phyloP scores from a whole-genome alignment of 2,888 invertebrate species.

The Matsumyia berberina region DNA sequence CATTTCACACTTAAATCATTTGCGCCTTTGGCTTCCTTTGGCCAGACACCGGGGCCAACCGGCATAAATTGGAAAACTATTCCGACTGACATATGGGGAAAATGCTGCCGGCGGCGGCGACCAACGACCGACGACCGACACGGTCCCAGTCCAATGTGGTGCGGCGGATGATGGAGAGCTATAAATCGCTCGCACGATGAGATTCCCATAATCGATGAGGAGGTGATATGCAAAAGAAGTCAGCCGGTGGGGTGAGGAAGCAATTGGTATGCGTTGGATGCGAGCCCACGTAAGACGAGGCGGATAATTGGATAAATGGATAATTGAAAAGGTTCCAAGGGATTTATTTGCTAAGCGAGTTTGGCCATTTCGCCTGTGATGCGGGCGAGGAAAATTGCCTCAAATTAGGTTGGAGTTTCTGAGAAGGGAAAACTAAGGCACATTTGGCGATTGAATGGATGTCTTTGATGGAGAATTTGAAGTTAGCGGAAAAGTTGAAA shows the following conservation, averaged over 20 bases:
- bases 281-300: constrained; percentile 61
- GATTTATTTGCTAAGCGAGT: constrained; percentile 56
- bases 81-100: constrained; percentile 44
- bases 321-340: constrained; percentile 71
- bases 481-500: too few species aligned
- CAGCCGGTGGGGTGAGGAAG: constrained; percentile 16
- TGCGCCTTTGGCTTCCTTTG: constrained; percentile 64
- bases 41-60: constrained; percentile 54
- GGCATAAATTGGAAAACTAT: constrained; percentile 74
- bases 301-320: constrained; percentile 76
- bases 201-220: constrained; percentile 75
- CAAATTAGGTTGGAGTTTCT: constrained; percentile 43
- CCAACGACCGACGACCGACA: background rate
- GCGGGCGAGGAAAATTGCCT: constrained; percentile 61
- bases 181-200: constrained; percentile 71
- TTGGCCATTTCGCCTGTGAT: constrained; percentile 24
- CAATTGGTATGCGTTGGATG: constrained; percentile 63
- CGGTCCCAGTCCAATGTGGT: constrained; percentile 45
- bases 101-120: constrained; percentile 47
- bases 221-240: constrained; percentile 75
- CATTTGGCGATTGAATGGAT: background rate
- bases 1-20: constrained; percentile 76
- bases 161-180: constrained; percentile 66
- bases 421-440: background rate
- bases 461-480: background rate